These are phyloP conservation scores for Cephus pygmeus DNA, from an alignment of 2,888 invertebrate species.

Conservation along the genomic window DNA sequence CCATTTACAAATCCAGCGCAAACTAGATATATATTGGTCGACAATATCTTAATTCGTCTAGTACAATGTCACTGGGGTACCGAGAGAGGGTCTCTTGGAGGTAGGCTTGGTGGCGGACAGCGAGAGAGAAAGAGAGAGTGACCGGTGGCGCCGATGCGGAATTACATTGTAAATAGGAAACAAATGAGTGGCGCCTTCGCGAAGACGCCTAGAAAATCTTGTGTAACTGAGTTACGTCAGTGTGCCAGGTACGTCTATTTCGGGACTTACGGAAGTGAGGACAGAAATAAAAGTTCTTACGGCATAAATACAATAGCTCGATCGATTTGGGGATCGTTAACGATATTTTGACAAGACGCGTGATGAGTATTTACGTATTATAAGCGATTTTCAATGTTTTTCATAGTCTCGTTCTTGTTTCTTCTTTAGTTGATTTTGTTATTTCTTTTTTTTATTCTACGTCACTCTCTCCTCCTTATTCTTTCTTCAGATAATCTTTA, in stretches of 20 bases:
- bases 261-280: constrained; percentile 10
- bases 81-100: neutral
- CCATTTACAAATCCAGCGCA: neutral
- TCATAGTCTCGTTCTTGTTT: neutral
- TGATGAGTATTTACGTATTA: neutral
- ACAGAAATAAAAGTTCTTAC: constrained; percentile 2
- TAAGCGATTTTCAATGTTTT: neutral
- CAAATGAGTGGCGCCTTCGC: neutral
- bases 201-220: neutral
- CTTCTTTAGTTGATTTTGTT: neutral
- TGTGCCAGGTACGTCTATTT: constrained; percentile 5
- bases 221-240: neutral
- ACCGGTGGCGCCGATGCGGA: neutral
- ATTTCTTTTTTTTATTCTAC: neutral
- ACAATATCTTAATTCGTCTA: neutral
- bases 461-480: neutral
- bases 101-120: neutral
- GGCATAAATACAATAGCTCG: neutral
- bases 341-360: neutral
- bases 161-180: neutral
- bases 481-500: neutral
- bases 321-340: neutral
- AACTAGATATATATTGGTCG: neutral
- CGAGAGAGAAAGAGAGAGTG: neutral
- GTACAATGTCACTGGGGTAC: neutral